Evolutionary conservation across 1,140 invertebrate genomes (phyloP).

Genomic region (Pomacea maculata): DNA sequence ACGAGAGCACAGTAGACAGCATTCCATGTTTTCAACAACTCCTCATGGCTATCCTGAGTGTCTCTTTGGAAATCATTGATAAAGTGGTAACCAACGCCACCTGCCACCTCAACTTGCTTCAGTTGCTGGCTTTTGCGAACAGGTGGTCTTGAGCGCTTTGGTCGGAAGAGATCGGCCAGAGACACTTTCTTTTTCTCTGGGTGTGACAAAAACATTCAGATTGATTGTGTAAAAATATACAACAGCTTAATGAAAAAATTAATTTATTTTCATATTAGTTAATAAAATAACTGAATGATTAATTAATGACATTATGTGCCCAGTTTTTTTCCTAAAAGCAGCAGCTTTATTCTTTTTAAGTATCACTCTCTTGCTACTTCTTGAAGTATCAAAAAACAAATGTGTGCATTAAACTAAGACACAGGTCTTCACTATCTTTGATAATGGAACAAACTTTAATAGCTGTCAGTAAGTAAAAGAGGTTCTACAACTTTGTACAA

Average conservation of each 20-base stretch:
- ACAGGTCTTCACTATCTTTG: too few relatives aligned
- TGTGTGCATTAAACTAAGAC: too few relatives aligned
- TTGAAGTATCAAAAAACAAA: too few relatives aligned
- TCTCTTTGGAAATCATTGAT: conserved; percentile 41
- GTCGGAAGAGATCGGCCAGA: conserved; percentile 59
- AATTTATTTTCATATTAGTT: neutral
- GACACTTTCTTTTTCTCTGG: conserved; percentile 57
- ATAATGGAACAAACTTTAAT: too few relatives aligned
- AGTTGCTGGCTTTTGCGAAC: conserved; percentile 34
- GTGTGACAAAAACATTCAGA: conserved; percentile 11
- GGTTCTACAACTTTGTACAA: too few relatives aligned
- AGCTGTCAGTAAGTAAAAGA: too few relatives aligned
- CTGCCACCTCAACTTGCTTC: conserved; percentile 34
- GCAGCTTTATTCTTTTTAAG: too few relatives aligned
- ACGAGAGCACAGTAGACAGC: conserved; percentile 86
- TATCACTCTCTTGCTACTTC: too few relatives aligned
- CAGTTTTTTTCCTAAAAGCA: too few relatives aligned
- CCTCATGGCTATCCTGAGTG: conserved; percentile 50
- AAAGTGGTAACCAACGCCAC: conserved; percentile 47
- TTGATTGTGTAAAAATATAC: too few relatives aligned
- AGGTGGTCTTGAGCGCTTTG: conserved; percentile 22
- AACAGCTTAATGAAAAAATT: neutral
- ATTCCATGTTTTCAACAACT: conserved; percentile 67
- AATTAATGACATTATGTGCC: neutral
- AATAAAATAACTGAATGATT: neutral